Conservation (phyloP, 2,113 vertebrate genomes). For the Noturus placidus region DNA sequence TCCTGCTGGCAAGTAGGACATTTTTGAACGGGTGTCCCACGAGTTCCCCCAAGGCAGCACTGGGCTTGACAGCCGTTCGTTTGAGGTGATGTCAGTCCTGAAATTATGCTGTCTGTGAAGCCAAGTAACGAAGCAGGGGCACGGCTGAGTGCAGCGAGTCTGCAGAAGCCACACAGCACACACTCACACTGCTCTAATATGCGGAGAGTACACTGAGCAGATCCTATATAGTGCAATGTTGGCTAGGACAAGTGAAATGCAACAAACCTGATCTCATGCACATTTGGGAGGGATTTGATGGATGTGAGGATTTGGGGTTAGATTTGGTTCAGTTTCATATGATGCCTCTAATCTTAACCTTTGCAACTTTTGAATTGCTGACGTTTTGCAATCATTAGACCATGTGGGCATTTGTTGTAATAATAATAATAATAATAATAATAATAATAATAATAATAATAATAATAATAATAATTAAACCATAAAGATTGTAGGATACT, state of each 20-base stretch:
- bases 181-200: not conserved
- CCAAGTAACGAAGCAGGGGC: conserved; percentile 69
- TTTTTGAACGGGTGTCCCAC: conserved; percentile 70
- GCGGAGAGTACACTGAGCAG: not conserved
- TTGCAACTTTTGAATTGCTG: not conserved
- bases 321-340: not conserved
- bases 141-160: conserved; percentile 60
- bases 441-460: too few species aligned
- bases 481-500: not conserved
- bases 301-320: not conserved
- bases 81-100: conserved; percentile 69
- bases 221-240: not conserved
- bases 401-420: not conserved
- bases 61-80: conserved; percentile 69
- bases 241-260: not conserved
- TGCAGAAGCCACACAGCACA: conserved; percentile 63
- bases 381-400: not conserved
- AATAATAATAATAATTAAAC: not conserved
- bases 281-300: not conserved
- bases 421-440: not conserved
- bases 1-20: conserved; percentile 62
- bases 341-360: not conserved
- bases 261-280: not conserved
- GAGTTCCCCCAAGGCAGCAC: conserved; percentile 58
- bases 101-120: conserved; percentile 74